A percentile compares a stretch with the other conserved stretches of the same genome.
These are phyloP conservation scores for Micrastur ruficollis DNA, from an alignment of 2,797 vertebrate species.

Conservation along the genomic window DNA sequence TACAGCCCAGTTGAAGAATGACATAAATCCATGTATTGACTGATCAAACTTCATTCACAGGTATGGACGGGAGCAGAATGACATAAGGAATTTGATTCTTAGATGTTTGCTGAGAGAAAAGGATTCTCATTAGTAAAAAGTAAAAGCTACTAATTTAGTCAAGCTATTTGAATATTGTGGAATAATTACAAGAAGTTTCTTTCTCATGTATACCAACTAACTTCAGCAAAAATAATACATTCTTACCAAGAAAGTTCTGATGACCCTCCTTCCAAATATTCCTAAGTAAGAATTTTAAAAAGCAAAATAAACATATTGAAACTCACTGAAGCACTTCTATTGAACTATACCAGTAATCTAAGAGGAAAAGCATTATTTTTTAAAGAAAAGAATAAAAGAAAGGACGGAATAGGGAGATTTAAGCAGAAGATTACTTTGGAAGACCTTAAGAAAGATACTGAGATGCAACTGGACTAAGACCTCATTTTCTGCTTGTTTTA, in stretches of 20 bases:
- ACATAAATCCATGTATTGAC: neutral
- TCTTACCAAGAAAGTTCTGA: neutral
- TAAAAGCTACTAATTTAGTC: neutral
- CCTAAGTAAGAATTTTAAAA: neutral
- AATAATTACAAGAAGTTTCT: neutral
- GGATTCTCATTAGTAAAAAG: neutral
- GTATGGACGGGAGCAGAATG: neutral
- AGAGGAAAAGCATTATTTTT: neutral
- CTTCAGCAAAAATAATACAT: neutral
- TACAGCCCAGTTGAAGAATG: neutral
- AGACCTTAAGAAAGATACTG: neutral
- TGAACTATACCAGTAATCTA: neutral
- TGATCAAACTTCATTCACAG: neutral
- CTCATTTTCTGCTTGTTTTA: neutral
- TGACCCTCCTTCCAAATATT: neutral
- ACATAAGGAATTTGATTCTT: neutral
- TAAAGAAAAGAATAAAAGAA: neutral
- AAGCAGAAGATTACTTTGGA: neutral
- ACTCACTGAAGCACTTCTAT: neutral
- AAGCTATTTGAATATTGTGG: neutral
- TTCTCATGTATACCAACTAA: neutral
- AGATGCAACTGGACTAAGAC: neutral
- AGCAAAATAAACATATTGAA: neutral
- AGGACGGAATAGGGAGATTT: neutral
- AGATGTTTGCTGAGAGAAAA: neutral